phyloP scores from a whole-genome alignment of 2,888 invertebrate genomes.

The Halictus quadricinctus region DNA sequence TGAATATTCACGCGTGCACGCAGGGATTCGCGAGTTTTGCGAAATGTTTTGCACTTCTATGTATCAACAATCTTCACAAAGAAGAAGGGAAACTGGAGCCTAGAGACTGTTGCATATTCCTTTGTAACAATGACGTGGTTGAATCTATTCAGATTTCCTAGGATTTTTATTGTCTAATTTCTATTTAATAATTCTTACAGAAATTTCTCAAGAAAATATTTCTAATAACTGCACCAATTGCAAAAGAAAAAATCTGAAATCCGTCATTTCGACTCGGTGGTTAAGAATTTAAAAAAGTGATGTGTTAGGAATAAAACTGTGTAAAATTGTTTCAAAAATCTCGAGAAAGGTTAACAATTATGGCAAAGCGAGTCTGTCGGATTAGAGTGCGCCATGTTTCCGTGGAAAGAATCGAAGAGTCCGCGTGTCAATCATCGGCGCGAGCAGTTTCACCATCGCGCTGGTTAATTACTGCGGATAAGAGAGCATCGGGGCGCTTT shows the following conservation, averaged over 20 bases:
- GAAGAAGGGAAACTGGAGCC: neutral
- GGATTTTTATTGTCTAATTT: too few relatives aligned
- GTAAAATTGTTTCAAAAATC: too few relatives aligned
- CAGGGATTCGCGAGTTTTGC: neutral
- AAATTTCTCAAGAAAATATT: too few relatives aligned
- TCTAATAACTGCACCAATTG: neutral
- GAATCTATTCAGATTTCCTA: neutral
- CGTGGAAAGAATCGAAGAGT: neutral
- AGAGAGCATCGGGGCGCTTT: neutral
- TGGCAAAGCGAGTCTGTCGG: too few relatives aligned
- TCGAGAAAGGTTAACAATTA: too few relatives aligned
- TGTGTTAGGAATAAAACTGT: too few relatives aligned
- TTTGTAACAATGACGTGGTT: neutral
- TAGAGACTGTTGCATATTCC: neutral
- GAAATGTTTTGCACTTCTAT: neutral
- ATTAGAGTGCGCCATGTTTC: too few relatives aligned
- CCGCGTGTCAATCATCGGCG: neutral
- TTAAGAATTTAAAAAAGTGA: too few relatives aligned
- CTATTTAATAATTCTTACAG: too few relatives aligned
- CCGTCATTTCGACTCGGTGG: too few relatives aligned
- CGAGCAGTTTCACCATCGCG: neutral
- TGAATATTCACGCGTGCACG: constrained; percentile 34
- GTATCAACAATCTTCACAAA: neutral
- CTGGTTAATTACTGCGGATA: neutral
- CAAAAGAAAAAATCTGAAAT: neutral